Evolutionary conservation across 1,140 invertebrate species (phyloP), one percentile per base, ranked within the genome.

Genomic region (Drosophila busckii): DNA sequence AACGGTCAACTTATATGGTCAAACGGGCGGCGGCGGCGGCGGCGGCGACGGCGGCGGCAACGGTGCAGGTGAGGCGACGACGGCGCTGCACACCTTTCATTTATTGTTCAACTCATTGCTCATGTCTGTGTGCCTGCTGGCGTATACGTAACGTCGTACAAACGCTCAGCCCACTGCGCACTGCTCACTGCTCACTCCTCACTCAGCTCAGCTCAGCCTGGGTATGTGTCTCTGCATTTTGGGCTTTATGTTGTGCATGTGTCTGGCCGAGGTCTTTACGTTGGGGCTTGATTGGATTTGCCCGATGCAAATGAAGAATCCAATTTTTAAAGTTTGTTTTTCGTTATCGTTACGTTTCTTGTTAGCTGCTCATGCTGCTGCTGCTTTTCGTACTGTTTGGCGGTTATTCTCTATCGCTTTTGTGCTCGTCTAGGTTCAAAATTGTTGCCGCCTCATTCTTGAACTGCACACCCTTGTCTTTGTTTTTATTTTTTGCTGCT

Each of bases 261-360:
- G 73, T 82, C 69, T 80, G 71, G 73, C 35, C 45, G 70, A 32
- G 67, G 75, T 85, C 82, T 69, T 84, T 85, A 63, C 82, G 82
- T 85, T 82, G 75, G n/a, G n/a, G 82, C 82, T 85, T 85, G 82
- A 85, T 85, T 85, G 82, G 82, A 85, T 85, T 85, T 85, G 62
- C 76, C n/a, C 82, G 70, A 85, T 85, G 82, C 80, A 84, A 85
- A 84, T 82, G 82, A 82, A 73, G 70, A 85, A 85, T 76, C 75
- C 75, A 85, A 83, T 85, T 85, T 85, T 85, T 82, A 68, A 82
- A 85, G 82, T 85, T 85, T 85, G 83, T 85, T 85, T 85, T 85
- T 82, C 82, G 82, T 84, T 85, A 82, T 75, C 78, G 76, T 78
- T 84, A 66, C 78, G 66, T 56, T 70, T 84, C 78, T 84, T 83